These are phyloP conservation scores for Pyralis farinalis DNA, from an alignment of 2,888 invertebrate species.

Conservation along the genomic window DNA sequence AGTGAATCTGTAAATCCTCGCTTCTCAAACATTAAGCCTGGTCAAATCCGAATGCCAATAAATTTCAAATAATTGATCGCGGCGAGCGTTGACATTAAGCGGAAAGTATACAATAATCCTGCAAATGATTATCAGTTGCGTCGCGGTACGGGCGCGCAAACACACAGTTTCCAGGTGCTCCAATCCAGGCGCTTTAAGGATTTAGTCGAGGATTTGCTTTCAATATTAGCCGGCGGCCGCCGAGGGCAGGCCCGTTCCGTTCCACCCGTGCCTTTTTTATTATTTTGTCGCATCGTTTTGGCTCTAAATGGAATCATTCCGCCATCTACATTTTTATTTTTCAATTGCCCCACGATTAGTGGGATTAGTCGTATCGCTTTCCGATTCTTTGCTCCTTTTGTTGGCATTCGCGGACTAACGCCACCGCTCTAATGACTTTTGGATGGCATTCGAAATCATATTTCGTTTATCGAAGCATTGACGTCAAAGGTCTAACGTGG, in stretches of 20 bases:
- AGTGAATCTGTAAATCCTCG: conserved; percentile 30
- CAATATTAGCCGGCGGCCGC: conserved; percentile 78
- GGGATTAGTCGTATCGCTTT: conserved; percentile 79
- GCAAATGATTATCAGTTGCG: conserved; percentile 67
- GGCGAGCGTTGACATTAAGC: conserved; percentile 63
- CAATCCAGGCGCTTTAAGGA: conserved; percentile 78
- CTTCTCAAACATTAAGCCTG: conserved; percentile 42
- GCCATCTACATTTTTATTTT: conserved; percentile 82
- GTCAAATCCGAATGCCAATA: conserved; percentile 36
- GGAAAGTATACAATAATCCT: conserved; percentile 75
- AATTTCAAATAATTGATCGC: conserved; percentile 57
- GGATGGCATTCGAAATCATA: conserved; percentile 44
- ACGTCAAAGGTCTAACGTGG: conserved; percentile 30
- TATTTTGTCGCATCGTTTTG: conserved; percentile 81
- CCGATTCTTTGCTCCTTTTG: conserved; percentile 76
- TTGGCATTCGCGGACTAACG: conserved; percentile 29
- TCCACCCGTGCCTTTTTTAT: conserved; percentile 74
- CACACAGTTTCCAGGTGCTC: conserved; percentile 76
- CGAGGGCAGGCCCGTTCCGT: conserved; percentile 64
- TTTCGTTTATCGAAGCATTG: conserved; percentile 23
- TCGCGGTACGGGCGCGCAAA: conserved; percentile 47
- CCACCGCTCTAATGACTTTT: conserved; percentile 8
- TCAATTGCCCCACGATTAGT: conserved; percentile 81
- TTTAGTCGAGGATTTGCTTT: conserved; percentile 81
- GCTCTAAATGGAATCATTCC: conserved; percentile 79